Conservation (phyloP, 23 tunicate species). For the Ciona savignyi region DNA sequence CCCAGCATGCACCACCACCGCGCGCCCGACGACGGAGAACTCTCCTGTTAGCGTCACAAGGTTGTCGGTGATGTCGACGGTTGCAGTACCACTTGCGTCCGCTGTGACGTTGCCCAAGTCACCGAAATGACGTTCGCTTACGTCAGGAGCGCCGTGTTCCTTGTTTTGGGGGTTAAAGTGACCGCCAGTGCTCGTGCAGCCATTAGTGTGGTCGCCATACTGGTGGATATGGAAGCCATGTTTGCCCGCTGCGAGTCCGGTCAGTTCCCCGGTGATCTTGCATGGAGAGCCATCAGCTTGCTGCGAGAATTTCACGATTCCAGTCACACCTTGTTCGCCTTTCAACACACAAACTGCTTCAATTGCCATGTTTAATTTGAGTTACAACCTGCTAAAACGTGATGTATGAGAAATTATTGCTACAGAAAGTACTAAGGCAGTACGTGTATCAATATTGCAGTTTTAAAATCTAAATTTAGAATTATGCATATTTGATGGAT, state of each 20-base stretch:
- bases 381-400: no score
- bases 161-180: slow-evolving; percentile 65
- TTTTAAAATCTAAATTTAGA: no score
- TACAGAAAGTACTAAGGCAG: no score
- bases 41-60: slow-evolving; percentile 40
- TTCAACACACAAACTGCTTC: slow-evolving; percentile 55
- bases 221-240: slow-evolving; percentile 95
- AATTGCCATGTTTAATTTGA: slow-evolving; percentile 15
- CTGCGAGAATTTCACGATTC: slow-evolving; percentile 34
- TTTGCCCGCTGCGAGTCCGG: slow-evolving; percentile 37
- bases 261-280: slow-evolving; percentile 46
- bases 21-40: slow-evolving; percentile 77
- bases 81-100: slow-evolving; percentile 31
- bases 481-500: no score
- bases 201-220: slow-evolving; percentile 70
- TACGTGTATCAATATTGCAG: no score
- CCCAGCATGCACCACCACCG: slow-evolving; percentile 89
- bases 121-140: slow-evolving; percentile 59
- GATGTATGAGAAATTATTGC: no score
- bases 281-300: slow-evolving; percentile 20
- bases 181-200: slow-evolving; percentile 85
- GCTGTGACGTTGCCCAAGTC: slow-evolving; percentile 83
- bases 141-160: slow-evolving; percentile 64
- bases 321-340: slow-evolving; percentile 31
- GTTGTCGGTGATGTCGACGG: slow-evolving; percentile 46